These are phyloP conservation scores for Brachyhypopomus occidentalis DNA, from an alignment of 2,113 vertebrate genomes.

Conservation along the genomic window DNA sequence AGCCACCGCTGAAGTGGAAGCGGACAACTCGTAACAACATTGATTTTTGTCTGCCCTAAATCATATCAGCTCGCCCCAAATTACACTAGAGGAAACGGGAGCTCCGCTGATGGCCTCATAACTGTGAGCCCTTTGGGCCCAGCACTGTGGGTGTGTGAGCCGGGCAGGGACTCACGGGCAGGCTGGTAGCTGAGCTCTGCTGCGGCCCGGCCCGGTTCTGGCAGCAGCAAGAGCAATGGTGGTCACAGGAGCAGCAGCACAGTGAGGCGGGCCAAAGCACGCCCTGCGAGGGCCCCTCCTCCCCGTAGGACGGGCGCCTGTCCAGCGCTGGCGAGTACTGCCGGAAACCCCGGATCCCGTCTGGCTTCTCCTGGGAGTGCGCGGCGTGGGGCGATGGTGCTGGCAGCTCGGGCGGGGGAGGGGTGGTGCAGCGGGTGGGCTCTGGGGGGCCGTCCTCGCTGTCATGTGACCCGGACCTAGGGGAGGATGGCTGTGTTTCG, in stretches of 20 bases:
- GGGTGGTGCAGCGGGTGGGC: neutral
- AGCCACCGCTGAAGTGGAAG: neutral
- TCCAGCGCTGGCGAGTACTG: slow-evolving; percentile 55
- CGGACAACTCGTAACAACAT: neutral
- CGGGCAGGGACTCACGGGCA: slow-evolving; percentile 62
- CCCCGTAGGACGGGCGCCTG: slow-evolving; percentile 52
- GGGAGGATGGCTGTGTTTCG: slow-evolving; percentile 44
- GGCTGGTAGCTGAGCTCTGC: neutral
- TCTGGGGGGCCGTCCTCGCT: neutral
- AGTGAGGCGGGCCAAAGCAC: neutral
- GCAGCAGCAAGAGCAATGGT: slow-evolving; percentile 41
- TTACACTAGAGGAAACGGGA: slow-evolving; percentile 20
- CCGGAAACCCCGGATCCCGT: slow-evolving; percentile 8
- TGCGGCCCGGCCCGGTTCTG: slow-evolving; percentile 9
- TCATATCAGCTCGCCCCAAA: neutral
- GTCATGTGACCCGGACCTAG: slow-evolving; percentile 28
- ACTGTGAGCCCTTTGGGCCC: neutral
- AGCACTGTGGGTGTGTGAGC: neutral
- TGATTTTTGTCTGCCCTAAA: neutral
- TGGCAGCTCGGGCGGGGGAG: slow-evolving; percentile 11
- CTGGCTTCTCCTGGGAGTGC: slow-evolving; percentile 34
- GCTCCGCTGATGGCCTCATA: neutral
- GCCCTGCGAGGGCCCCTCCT: slow-evolving; percentile 45
- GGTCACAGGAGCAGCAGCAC: slow-evolving; percentile 58
- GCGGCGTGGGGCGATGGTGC: slow-evolving; percentile 29